A percentile compares a stretch with the other conserved stretches of the same genome.
Conservation (phyloP, 2,113 vertebrate species). For the Megaceryle torquata region DNA sequence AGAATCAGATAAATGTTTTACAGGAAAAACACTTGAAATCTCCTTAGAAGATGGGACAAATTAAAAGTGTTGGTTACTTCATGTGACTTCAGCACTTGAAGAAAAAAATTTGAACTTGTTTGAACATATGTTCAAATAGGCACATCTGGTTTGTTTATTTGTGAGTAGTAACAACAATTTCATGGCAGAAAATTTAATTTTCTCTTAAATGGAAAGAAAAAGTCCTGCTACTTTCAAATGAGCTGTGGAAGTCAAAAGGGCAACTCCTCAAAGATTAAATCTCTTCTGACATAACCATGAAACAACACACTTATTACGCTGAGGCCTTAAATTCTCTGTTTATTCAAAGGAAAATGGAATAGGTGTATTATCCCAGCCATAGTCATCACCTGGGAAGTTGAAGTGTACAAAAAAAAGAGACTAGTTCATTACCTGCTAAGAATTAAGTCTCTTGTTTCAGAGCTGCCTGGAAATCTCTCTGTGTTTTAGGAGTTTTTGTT, state of each 20-base stretch:
- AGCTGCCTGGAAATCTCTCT: background rate
- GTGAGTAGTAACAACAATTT: background rate
- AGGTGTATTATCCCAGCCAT: background rate
- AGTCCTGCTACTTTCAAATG: background rate
- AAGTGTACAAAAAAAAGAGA: background rate
- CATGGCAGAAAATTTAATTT: background rate
- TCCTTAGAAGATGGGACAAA: background rate
- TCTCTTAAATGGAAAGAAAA: background rate
- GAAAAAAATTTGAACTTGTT: background rate
- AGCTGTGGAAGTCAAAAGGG: background rate
- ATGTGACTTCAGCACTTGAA: background rate
- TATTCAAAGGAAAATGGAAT: background rate
- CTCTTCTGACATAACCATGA: background rate
- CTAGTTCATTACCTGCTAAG: background rate
- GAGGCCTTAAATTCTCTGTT: background rate
- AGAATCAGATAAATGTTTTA: background rate
- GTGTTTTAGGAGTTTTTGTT: too few species aligned
- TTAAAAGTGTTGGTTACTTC: background rate
- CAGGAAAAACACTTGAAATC: background rate
- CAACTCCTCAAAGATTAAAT: background rate
- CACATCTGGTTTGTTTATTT: background rate
- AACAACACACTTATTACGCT: background rate
- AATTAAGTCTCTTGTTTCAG: background rate
- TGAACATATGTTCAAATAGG: background rate
- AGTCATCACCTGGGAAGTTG: background rate